phyloP scores from a whole-genome alignment of 64 coral and sea anemone genomes.

The Catalaphyllia jardinei region DNA sequence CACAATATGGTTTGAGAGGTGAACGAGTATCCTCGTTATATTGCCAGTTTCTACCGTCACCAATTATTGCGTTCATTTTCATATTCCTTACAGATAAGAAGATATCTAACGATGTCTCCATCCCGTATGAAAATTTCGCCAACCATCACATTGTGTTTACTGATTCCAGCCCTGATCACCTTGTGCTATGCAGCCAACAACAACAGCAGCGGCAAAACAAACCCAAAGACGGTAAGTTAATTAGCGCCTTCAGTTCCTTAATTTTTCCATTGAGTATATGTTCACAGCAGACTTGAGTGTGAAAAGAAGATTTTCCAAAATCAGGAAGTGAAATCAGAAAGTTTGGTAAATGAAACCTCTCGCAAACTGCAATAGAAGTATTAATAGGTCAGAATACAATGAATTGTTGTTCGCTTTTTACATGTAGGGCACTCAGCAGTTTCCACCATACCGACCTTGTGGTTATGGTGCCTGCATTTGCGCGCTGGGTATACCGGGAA shows the following conservation, averaged over 20 bases:
- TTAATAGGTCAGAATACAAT: not conserved
- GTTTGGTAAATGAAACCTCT: no score
- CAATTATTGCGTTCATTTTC: not conserved
- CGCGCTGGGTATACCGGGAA: slow-evolving; percentile 18
- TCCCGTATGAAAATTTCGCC: not conserved
- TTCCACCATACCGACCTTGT: not conserved
- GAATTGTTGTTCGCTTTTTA: not conserved
- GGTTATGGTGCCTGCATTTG: not conserved
- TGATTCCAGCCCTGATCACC: not conserved
- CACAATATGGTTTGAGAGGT: no score
- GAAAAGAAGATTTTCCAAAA: no score
- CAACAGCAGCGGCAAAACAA: not conserved
- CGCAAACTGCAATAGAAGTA: not conserved
- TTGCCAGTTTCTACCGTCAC: no score
- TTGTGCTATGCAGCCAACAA: not conserved
- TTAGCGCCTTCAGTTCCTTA: not conserved
- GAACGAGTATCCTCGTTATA: no score
- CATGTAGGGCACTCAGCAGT: not conserved
- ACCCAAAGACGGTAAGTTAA: not conserved
- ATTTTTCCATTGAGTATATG: not conserved
- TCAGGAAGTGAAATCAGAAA: no score
- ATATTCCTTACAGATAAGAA: not conserved
- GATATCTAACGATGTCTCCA: not conserved
- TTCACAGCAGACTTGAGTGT: no score
- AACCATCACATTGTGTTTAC: not conserved